A percentile compares a stretch with the other conserved stretches of the same genome.
These are phyloP conservation scores for Oophaga sylvatica DNA, from an alignment of 2,797 vertebrate genomes.

Conservation along the genomic window DNA sequence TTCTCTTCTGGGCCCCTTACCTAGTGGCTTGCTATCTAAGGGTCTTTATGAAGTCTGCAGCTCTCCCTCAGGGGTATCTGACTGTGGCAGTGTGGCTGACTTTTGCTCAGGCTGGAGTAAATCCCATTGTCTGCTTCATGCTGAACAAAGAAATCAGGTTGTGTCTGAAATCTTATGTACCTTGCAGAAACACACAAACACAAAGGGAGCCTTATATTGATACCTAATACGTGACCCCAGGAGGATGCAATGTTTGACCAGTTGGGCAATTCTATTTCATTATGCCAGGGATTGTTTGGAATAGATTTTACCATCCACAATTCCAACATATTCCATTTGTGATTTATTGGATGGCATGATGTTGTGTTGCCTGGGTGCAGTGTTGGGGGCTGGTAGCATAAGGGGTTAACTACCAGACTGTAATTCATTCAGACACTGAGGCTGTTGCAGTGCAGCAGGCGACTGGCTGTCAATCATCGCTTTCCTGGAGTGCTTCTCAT, in stretches of 20 bases:
- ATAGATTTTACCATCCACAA: background rate
- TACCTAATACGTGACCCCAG: slow-evolving; percentile 10
- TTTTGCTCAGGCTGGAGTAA: slow-evolving; percentile 91
- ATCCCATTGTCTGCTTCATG: slow-evolving; percentile 92
- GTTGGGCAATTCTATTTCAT: background rate
- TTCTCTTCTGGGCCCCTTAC: slow-evolving; percentile 92
- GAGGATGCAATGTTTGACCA: slow-evolving; percentile 13
- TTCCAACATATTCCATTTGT: background rate
- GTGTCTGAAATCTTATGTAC: slow-evolving; percentile 86
- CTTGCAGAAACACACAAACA: slow-evolving; percentile 85
- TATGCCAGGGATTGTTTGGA: background rate
- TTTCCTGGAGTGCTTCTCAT: background rate
- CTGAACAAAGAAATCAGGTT: slow-evolving; percentile 93
- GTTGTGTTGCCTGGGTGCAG: background rate
- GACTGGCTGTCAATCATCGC: slow-evolving; percentile 9
- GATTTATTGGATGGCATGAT: background rate
- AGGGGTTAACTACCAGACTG: background rate
- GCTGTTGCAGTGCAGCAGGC: background rate
- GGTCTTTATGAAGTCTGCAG: slow-evolving; percentile 84
- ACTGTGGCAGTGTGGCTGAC: slow-evolving; percentile 94
- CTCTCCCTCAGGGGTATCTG: slow-evolving; percentile 89
- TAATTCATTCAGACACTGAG: background rate
- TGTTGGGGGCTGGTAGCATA: background rate
- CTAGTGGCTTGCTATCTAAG: slow-evolving; percentile 90
- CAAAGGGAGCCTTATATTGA: slow-evolving; percentile 87